Evolutionary conservation across 2,113 vertebrate species (phyloP), one percentile per base, ranked within the genome.

Genomic region (Erythrolamprus reginae): DNA sequence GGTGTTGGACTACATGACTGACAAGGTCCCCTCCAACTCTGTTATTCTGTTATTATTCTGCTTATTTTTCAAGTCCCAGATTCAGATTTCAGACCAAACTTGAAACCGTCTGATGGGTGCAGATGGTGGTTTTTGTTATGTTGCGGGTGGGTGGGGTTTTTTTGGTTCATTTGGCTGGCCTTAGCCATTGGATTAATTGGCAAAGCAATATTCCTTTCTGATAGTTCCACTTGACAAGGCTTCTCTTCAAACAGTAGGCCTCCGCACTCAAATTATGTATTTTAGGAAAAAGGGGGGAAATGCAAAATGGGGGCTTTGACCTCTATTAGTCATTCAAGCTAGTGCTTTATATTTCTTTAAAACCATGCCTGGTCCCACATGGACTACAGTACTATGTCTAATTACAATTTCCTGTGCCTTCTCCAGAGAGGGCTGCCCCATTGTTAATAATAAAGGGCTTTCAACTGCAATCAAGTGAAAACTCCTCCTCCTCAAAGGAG

Each of bases 51-150:
- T 56, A 56, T 56, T 56, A 24, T 56, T 56, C 55, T 56, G 8
- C 23, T 28, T 51, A 38, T 56, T 70, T 47, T 87, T 89, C 0
- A 0, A 19, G 48, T 56, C 87, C 21, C 23, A 23, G 24, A 28
- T 33, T 93, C 53, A 33, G 45, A 56, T 90, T 88, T 56, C 70
- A 89, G 42, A n/a, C 23, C 38, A 77, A 38, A 28, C 17, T 5
- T 42, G 52, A 38, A 56, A 7, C 12, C 21, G n/a, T 21, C 33
- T 47, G 10, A 33, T 24, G 52, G 21, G 65, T 17, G 65, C 10
- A 17, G 65, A 5, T 33, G 65, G 2, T 17, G 15, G 65, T 28
- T 26, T 50, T 33, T 12, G 33, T n/a, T n/a, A n/a, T n/a, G n/a
- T 86, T 77, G 3, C n/a, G 13, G 33, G 61, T 6, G 21, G 21